phyloP scores from a whole-genome alignment of 2,113 vertebrate genomes.

The Caranx ignobilis region DNA sequence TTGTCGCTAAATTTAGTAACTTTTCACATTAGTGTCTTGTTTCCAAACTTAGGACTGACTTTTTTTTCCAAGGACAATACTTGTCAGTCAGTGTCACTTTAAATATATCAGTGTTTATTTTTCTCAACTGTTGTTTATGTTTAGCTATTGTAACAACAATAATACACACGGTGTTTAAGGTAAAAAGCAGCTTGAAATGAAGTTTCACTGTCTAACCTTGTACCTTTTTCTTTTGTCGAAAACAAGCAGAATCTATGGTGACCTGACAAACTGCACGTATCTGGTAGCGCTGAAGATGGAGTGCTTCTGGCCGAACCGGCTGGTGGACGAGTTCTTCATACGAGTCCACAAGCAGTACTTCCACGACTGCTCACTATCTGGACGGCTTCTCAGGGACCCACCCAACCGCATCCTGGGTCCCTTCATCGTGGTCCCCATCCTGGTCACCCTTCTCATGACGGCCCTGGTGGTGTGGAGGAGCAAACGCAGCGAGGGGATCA shows the following conservation, averaged over 20 bases:
- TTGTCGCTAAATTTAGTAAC: no score
- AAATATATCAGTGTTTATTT: no score
- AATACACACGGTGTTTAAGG: no score
- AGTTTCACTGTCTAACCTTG: neutral
- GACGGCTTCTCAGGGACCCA: slow-evolving; percentile 88
- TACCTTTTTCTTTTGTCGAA: slow-evolving; percentile 27
- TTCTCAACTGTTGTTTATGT: neutral
- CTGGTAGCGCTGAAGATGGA: slow-evolving; percentile 83
- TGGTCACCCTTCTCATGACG: slow-evolving; percentile 92
- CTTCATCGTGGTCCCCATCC: slow-evolving; percentile 89
- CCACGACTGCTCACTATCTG: slow-evolving; percentile 87
- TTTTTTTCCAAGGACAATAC: no score
- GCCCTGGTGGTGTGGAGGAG: slow-evolving; percentile 94
- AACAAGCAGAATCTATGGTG: slow-evolving; percentile 85
- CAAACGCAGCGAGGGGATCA: slow-evolving; percentile 90
- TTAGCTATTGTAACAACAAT: neutral
- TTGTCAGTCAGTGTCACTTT: no score
- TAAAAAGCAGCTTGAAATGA: neutral
- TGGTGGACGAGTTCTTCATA: slow-evolving; percentile 93
- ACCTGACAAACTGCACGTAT: slow-evolving; percentile 92
- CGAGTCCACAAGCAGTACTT: slow-evolving; percentile 90
- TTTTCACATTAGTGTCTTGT: no score
- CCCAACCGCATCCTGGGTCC: slow-evolving; percentile 90
- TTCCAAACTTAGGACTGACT: no score
- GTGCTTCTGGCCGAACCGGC: slow-evolving; percentile 93